Evolutionary conservation across 2,888 invertebrate species (phyloP).

Genomic region (Hyposoter dolosus): DNA sequence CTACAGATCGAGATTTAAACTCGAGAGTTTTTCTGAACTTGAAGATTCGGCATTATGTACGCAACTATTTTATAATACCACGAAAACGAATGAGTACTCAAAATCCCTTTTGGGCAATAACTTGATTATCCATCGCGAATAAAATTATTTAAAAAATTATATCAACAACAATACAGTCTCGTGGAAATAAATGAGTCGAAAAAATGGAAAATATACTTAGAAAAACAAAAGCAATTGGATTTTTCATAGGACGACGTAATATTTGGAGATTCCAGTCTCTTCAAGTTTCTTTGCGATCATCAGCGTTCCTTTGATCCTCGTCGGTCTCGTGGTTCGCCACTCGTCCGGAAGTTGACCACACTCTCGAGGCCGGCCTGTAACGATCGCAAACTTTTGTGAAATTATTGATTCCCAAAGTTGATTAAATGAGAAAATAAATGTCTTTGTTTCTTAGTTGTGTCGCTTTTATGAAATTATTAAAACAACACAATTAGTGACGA

Average conservation of each 20-base stretch:
- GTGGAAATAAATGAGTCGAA: slow-evolving; percentile 12
- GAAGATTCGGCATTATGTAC: not conserved
- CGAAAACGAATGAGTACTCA: not conserved
- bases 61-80: not conserved
- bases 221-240: not conserved
- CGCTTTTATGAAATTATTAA: too few relatives aligned
- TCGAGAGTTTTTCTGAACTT: not conserved
- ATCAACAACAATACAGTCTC: slow-evolving; percentile 43
- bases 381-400: slow-evolving; percentile 30
- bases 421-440: not conserved
- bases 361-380: slow-evolving; percentile 75
- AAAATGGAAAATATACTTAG: slow-evolving; percentile 11
- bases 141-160: not conserved
- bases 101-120: not conserved
- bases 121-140: not conserved
- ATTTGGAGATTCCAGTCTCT: not conserved
- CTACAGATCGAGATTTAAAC: not conserved
- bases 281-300: slow-evolving; percentile 40
- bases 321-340: slow-evolving; percentile 48
- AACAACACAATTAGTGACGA: slow-evolving; percentile 68
- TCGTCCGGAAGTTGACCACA: slow-evolving; percentile 73
- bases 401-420: slow-evolving; percentile 15
- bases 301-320: slow-evolving; percentile 44
- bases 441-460: too few relatives aligned
- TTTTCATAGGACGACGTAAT: not conserved